Evolutionary conservation across 2,113 vertebrate genomes (phyloP).

Genomic region (Dasyornis broadbenti): DNA sequence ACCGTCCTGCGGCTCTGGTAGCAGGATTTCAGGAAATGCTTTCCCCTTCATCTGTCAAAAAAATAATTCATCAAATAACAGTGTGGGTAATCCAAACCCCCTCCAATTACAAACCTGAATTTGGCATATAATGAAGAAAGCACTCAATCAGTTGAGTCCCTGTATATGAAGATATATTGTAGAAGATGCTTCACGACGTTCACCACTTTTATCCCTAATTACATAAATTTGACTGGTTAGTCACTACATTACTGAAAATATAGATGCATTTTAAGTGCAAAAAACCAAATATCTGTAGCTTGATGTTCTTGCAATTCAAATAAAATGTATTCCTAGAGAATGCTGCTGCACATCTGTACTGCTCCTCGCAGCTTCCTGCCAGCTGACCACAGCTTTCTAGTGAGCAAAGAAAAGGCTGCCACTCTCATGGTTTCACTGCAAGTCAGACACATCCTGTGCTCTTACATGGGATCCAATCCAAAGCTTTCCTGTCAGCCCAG

Average conservation of each 20-base stretch:
- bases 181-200: not conserved
- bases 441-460: not conserved
- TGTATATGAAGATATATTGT: not conserved
- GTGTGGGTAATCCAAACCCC: not conserved
- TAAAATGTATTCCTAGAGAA: not conserved
- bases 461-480: not conserved
- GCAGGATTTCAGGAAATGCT: conserved; percentile 8
- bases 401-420: not conserved
- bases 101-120: not conserved
- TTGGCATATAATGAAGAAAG: not conserved
- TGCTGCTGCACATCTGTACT: accelerated
- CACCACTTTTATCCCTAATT: not conserved
- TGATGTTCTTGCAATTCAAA: not conserved
- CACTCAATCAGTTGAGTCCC: not conserved
- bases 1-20: not conserved
- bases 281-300: not conserved
- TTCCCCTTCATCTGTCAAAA: not conserved
- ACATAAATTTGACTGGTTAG: not conserved
- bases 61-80: not conserved
- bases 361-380: not conserved
- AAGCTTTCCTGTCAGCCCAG: not conserved
- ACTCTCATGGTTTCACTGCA: accelerated
- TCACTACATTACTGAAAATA: not conserved
- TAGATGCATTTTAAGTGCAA: not conserved
- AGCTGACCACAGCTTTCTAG: not conserved